phyloP scores from a whole-genome alignment of 1,140 invertebrate genomes.

The Cecropterus lyciades region DNA sequence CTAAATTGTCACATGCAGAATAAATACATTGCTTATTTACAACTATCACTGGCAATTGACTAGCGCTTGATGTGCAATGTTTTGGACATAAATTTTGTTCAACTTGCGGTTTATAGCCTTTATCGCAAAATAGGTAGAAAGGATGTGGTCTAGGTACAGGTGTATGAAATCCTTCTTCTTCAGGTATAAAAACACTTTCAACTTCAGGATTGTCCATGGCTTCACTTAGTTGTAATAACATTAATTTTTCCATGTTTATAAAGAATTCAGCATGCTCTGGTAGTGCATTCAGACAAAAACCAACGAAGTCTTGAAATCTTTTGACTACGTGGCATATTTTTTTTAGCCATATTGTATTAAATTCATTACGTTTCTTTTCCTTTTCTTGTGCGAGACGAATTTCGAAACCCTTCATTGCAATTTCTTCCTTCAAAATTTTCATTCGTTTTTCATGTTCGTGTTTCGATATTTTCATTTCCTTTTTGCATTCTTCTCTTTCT shows the following conservation, averaged over 20 bases:
- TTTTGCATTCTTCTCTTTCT: constrained; percentile 62
- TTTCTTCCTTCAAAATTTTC: constrained; percentile 50
- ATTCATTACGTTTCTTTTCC: constrained; percentile 54
- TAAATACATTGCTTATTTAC: constrained; percentile 70
- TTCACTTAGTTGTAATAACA: constrained; percentile 68
- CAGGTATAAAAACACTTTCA: constrained; percentile 61
- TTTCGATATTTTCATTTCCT: constrained; percentile 52
- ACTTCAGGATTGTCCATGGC: constrained; percentile 54
- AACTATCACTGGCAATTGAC: constrained; percentile 65
- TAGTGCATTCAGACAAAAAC: constrained; percentile 61
- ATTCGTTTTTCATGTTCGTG: constrained; percentile 61
- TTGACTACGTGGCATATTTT: constrained; percentile 72
- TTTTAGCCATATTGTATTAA: constrained; percentile 63
- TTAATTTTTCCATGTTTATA: constrained; percentile 72
- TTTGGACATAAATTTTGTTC: constrained; percentile 63
- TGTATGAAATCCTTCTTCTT: constrained; percentile 47
- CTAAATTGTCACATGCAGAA: constrained; percentile 65
- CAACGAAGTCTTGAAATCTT: constrained; percentile 70
- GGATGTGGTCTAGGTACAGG: constrained; percentile 62
- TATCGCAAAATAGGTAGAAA: constrained; percentile 68
- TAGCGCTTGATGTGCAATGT: constrained; percentile 59
- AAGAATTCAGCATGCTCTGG: constrained; percentile 75
- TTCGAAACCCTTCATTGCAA: constrained; percentile 60
- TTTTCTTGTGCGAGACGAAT: constrained; percentile 58
- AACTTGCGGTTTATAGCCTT: constrained; percentile 55